Evolutionary conservation across 2,888 invertebrate species (phyloP).

Genomic region (Cyrtodaria siliqua): DNA sequence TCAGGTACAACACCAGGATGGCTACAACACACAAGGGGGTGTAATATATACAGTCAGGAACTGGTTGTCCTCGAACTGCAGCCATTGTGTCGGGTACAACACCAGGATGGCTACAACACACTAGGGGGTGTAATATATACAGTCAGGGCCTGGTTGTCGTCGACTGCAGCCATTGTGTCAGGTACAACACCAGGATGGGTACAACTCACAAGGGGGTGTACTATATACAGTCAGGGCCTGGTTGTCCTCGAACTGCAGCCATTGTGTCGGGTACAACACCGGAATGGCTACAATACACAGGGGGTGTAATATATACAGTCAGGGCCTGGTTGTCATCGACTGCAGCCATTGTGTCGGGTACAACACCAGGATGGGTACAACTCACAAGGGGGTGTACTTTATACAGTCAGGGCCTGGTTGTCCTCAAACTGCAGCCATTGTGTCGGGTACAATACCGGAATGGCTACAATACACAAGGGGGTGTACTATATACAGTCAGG

Average conservation of each 20-base stretch:
- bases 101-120: conserved; percentile 93
- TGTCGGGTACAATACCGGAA: conserved; percentile 95
- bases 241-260: conserved; percentile 91
- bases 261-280: conserved; percentile 94
- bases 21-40: too few relatives aligned
- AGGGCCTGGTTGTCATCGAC: conserved; percentile 91
- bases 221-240: too few relatives aligned
- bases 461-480: conserved; percentile 97
- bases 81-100: conserved; percentile 93
- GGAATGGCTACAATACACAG: conserved; percentile 93
- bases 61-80: conserved; percentile 90
- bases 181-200: conserved; percentile 97
- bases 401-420: too few relatives aligned
- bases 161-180: conserved; percentile 92
- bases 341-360: conserved; percentile 93
- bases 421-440: conserved; percentile 91
- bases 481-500: too few relatives aligned
- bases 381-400: too few relatives aligned
- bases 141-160: conserved; percentile 91
- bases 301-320: too few relatives aligned
- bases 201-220: too few relatives aligned
- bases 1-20: conserved; percentile 95
- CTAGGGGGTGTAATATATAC: too few relatives aligned
- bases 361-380: conserved; percentile 95
- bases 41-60: too few relatives aligned